Conservation (phyloP, 2,888 invertebrate species). For the Platycnemis pennipes region DNA sequence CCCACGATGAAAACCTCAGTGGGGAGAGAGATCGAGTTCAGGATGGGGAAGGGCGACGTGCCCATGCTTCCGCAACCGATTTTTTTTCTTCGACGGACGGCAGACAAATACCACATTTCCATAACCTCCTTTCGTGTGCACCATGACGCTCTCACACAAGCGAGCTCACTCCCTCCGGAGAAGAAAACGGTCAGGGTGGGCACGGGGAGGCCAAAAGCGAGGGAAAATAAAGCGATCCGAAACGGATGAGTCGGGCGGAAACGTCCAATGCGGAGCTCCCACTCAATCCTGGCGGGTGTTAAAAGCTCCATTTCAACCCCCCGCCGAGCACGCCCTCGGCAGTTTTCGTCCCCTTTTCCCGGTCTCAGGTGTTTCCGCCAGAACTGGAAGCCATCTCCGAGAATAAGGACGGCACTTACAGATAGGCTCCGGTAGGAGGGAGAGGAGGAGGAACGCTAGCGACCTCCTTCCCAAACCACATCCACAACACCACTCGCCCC, state of each 20-base stretch:
- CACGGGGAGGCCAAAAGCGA: neutral
- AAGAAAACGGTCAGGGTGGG: neutral
- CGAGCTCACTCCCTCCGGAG: no score
- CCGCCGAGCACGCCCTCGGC: neutral
- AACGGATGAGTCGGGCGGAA: neutral
- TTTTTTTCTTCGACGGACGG: neutral
- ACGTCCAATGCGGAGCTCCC: neutral
- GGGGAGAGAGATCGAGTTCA: neutral
- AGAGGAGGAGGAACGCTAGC: neutral
- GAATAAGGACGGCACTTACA: constrained; percentile 33
- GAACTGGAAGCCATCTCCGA: neutral
- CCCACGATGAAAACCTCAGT: neutral
- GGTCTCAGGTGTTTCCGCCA: neutral
- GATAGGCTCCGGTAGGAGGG: neutral
- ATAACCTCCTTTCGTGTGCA: neutral
- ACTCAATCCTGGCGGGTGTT: neutral
- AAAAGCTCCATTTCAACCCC: neutral
- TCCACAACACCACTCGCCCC: neutral
- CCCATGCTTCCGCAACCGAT: neutral
- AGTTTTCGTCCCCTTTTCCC: neutral
- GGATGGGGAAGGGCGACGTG: neutral
- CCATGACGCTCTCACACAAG: neutral
- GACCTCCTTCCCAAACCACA: neutral
- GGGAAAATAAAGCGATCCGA: neutral
- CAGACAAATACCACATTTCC: no score